Conservation (phyloP, 2,888 invertebrate genomes). For the Coecobrya sp. region DNA sequence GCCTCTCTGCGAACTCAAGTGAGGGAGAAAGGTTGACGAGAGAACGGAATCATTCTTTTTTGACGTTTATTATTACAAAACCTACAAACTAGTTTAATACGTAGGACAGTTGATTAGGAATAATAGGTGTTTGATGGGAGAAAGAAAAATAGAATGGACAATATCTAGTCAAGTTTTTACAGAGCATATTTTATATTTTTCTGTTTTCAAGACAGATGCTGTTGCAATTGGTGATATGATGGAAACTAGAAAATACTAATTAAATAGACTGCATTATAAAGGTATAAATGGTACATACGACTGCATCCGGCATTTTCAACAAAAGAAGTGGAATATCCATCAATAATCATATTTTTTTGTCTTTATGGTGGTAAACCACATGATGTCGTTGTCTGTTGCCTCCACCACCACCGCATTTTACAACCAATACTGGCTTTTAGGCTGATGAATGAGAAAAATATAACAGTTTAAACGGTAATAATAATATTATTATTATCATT, state of each 20-base stretch:
- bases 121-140: background rate
- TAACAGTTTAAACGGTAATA: background rate
- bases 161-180: background rate
- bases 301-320: conserved; percentile 60
- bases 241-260: background rate
- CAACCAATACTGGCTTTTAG: background rate
- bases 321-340: conserved; percentile 51
- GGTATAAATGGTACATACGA: background rate
- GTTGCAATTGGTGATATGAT: background rate
- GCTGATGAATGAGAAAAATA: background rate
- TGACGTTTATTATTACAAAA: background rate
- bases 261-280: conserved; percentile 50
- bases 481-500: conserved; percentile 4
- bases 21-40: background rate
- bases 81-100: background rate
- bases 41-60: background rate
- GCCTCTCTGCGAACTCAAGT: background rate
- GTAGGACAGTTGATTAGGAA: conserved; percentile 4
- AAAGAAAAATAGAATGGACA: background rate
- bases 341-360: conserved; percentile 25
- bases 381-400: background rate
- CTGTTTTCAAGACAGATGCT: background rate
- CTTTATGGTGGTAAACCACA: conserved; percentile 11
- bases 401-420: background rate
- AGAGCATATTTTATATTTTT: background rate